phyloP scores from a whole-genome alignment of 2,113 vertebrate species.

The Ondatra zibethicus region DNA sequence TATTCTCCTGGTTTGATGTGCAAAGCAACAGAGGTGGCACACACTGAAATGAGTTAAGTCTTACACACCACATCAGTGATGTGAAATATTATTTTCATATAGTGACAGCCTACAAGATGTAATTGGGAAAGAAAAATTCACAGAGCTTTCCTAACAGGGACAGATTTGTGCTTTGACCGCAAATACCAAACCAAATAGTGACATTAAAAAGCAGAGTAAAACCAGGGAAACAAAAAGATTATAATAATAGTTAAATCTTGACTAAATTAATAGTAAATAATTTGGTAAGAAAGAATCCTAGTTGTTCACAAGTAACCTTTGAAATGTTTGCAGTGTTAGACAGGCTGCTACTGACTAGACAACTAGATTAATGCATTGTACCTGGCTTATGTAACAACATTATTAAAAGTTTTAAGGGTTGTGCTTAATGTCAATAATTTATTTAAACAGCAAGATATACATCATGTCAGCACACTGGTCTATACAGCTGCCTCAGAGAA shows the following conservation, averaged over 20 bases:
- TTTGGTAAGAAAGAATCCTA: background rate
- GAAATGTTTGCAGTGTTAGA: background rate
- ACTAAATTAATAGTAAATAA: constrained; percentile 45
- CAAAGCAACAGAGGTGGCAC: background rate
- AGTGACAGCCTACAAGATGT: background rate
- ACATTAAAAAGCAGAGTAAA: background rate
- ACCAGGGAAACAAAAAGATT: background rate
- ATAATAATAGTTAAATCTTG: background rate
- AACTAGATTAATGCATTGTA: background rate
- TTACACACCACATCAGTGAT: background rate
- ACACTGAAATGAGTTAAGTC: background rate
- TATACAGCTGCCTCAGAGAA: background rate
- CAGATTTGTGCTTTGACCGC: background rate
- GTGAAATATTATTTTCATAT: background rate
- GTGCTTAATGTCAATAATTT: background rate
- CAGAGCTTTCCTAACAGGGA: background rate
- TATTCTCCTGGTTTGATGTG: background rate
- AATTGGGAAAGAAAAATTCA: background rate
- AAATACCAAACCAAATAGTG: background rate
- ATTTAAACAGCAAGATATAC: background rate
- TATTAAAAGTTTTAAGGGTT: constrained; percentile 16
- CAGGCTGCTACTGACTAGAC: background rate
- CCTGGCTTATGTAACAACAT: background rate
- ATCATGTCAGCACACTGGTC: background rate
- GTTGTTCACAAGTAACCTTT: background rate